Evolutionary conservation across 2,888 invertebrate species (phyloP).

Genomic region (Shargacucullia verbasci): DNA sequence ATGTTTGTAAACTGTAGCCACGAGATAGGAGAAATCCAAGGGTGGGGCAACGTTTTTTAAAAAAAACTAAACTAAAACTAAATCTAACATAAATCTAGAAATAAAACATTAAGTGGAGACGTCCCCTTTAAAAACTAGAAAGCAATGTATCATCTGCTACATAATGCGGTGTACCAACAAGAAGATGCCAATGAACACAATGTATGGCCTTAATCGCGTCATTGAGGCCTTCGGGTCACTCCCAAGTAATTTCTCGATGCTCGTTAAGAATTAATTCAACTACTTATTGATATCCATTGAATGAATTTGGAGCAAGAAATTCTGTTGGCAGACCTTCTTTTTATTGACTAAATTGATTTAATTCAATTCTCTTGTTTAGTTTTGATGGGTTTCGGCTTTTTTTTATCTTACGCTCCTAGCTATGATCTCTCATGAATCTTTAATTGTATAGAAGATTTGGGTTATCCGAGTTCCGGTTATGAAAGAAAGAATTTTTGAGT

Average conservation of each 20-base stretch:
- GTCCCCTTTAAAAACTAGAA: slow-evolving; percentile 47
- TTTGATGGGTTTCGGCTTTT: slow-evolving; percentile 29
- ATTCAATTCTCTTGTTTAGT: slow-evolving; percentile 47
- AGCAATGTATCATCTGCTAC: slow-evolving; percentile 42
- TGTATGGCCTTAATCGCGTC: slow-evolving; percentile 69
- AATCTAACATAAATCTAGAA: neutral
- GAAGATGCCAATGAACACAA: slow-evolving; percentile 59
- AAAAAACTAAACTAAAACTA: no score
- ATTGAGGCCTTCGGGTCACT: slow-evolving; percentile 59
- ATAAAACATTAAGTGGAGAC: slow-evolving; percentile 13
- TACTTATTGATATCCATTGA: slow-evolving; percentile 71
- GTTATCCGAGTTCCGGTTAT: slow-evolving; percentile 26
- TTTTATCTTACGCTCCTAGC: slow-evolving; percentile 15
- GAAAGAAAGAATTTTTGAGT: neutral
- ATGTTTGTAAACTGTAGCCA: no score
- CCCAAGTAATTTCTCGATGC: slow-evolving; percentile 64
- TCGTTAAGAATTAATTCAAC: slow-evolving; percentile 72
- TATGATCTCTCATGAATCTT: slow-evolving; percentile 5
- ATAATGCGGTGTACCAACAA: slow-evolving; percentile 47
- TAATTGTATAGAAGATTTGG: neutral
- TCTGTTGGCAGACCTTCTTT: slow-evolving; percentile 30
- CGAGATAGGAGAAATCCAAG: no score
- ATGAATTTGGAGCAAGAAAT: slow-evolving; percentile 65
- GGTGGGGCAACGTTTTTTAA: no score
- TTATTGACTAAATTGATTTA: slow-evolving; percentile 50